phyloP scores from a whole-genome alignment of 2,888 invertebrate species.

The Spodoptera exigua region DNA sequence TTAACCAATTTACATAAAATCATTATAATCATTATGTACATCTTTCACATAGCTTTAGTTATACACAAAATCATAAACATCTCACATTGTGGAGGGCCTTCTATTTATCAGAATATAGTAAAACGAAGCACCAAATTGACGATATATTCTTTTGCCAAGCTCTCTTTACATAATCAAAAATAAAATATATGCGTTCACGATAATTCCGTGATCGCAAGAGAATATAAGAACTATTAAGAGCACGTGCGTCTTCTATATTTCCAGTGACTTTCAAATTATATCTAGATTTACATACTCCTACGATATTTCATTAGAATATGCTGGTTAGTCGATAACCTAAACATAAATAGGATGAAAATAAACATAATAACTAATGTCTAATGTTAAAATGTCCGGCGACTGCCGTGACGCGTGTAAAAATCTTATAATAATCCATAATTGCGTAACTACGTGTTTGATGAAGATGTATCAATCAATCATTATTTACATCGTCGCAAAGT shows the following conservation, averaged over 20 bases:
- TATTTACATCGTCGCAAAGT: constrained; percentile 76
- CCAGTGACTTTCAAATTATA: constrained; percentile 59
- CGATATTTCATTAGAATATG: constrained; percentile 71
- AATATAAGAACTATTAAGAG: constrained; percentile 59
- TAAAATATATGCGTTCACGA: constrained; percentile 66
- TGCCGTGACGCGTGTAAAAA: constrained; percentile 48
- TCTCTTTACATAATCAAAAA: constrained; percentile 78
- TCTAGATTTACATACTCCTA: constrained; percentile 63
- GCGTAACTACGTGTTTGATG: constrained; percentile 44
- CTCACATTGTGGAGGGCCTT: constrained; percentile 87
- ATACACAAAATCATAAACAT: constrained; percentile 85
- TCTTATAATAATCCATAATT: constrained; percentile 51
- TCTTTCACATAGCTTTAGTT: constrained; percentile 87
- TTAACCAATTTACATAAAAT: constrained; percentile 90
- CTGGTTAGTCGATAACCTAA: constrained; percentile 75
- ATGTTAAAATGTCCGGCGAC: constrained; percentile 68
- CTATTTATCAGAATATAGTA: constrained; percentile 85
- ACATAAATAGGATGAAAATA: constrained; percentile 79
- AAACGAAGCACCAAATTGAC: constrained; percentile 87
- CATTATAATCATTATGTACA: constrained; percentile 87
- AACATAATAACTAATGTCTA: constrained; percentile 71
- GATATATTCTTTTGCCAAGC: constrained; percentile 85
- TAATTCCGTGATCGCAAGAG: constrained; percentile 52
- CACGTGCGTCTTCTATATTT: constrained; percentile 57
- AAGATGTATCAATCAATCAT: constrained; percentile 54